phyloP scores from a whole-genome alignment of 2,797 vertebrate species.

The Smutsia gigantea region DNA sequence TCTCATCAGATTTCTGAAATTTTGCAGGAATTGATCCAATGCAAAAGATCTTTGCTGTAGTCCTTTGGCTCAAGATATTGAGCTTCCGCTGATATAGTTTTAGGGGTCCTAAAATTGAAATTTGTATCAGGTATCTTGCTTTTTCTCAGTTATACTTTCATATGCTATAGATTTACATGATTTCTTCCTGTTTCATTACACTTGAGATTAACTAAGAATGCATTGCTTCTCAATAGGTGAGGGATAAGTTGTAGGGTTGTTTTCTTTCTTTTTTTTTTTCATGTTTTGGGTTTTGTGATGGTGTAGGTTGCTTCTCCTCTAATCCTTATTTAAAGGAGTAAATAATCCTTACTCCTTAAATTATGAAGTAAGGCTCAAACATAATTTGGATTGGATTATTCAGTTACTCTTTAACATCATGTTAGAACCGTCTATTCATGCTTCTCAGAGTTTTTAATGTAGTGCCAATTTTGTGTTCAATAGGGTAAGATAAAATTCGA shows the following conservation, averaged over 20 bases:
- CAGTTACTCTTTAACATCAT: not conserved
- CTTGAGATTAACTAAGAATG: not conserved
- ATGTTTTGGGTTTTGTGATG: not conserved
- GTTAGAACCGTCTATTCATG: not conserved
- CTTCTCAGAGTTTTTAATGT: conserved; percentile 32
- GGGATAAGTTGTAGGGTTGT: not conserved
- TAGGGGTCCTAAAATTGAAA: not conserved
- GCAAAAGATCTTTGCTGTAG: not conserved
- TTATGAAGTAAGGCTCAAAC: not conserved
- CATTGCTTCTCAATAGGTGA: not conserved
- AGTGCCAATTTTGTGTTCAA: not conserved
- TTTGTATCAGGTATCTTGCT: not conserved
- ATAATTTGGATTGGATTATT: conserved; percentile 40
- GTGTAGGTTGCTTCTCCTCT: not conserved
- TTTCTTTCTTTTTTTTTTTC: not conserved
- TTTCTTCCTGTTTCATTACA: conserved; percentile 30
- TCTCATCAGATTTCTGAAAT: not conserved
- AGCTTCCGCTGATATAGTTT: not conserved
- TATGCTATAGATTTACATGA: not conserved
- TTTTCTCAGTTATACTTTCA: conserved; percentile 5
- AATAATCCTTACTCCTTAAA: too few relatives aligned
- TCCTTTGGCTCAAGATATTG: conserved; percentile 8
- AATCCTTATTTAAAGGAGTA: not conserved
- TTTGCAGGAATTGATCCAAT: conserved; percentile 10
- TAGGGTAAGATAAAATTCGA: conserved; percentile 40